Percentiles rank a stretch among this genome's conserved stretches.
Conservation (phyloP, 2,113 vertebrate species). For the Benitochromis conjunctus region DNA sequence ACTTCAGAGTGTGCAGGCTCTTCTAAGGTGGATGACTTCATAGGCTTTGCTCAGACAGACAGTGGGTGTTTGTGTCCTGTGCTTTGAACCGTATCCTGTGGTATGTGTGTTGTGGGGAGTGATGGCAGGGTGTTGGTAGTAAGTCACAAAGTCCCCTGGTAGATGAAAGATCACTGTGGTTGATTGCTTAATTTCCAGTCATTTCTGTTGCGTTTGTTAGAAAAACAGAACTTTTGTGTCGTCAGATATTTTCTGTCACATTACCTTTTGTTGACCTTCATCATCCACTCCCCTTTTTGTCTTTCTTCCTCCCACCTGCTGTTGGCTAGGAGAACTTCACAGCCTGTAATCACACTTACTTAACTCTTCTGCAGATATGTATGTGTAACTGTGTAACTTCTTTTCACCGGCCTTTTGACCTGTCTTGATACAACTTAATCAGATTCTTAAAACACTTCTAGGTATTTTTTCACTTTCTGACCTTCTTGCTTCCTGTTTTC, state of each 20-base stretch:
- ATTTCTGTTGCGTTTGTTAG: neutral
- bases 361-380: neutral
- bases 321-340: neutral
- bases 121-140: constrained; percentile 5
- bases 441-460: neutral
- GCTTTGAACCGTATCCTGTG: constrained; percentile 23
- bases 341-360: neutral
- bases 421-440: neutral
- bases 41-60: constrained; percentile 19
- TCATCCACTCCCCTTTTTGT: neutral
- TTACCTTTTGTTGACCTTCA: neutral
- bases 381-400: neutral
- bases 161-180: neutral
- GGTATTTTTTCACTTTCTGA: neutral
- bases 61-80: constrained; percentile 31
- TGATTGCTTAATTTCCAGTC: neutral
- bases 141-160: neutral
- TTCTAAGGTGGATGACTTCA: constrained; percentile 39
- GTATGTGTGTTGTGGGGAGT: constrained; percentile 25
- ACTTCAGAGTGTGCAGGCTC: neutral
- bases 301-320: neutral
- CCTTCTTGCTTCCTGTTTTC: constrained; percentile 38
- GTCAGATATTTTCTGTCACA: neutral
- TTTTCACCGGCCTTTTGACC: neutral
- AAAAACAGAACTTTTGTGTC: neutral